Percentiles rank a stretch among this genome's conserved stretches.
Conservation (phyloP, 2,888 invertebrate species). For the Selenia dentaria region DNA sequence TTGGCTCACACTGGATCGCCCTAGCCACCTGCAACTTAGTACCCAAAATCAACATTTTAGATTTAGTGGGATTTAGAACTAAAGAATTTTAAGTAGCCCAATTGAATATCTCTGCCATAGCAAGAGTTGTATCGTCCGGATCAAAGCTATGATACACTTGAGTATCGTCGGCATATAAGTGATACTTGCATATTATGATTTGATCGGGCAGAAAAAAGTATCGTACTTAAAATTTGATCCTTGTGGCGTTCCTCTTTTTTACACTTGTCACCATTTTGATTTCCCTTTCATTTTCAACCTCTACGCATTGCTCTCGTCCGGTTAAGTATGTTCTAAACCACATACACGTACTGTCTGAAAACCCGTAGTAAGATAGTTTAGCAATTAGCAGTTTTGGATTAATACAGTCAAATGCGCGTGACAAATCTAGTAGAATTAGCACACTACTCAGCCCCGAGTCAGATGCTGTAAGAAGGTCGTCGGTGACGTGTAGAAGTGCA, state of each 20-base stretch:
- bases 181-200: slow-evolving; percentile 1
- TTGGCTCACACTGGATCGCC: neutral
- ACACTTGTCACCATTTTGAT: neutral
- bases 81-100: neutral
- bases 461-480: neutral
- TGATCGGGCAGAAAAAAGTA: neutral
- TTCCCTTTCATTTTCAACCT: neutral
- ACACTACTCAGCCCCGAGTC: neutral
- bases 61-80: neutral
- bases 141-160: slow-evolving; percentile 4
- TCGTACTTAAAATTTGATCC: neutral
- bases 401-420: neutral
- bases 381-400: neutral
- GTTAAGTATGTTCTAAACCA: slow-evolving; percentile 29
- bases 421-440: neutral
- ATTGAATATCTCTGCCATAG: neutral
- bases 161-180: slow-evolving; percentile 12
- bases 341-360: neutral
- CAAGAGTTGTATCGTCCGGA: neutral
- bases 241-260: neutral
- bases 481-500: neutral
- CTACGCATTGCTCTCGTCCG: slow-evolving; percentile 15
- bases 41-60: neutral
- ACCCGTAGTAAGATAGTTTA: neutral
- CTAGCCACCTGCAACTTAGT: neutral